Base-by-base conservation (phyloP, 2,113 vertebrate species). In the Anser cygnoides region DNA sequence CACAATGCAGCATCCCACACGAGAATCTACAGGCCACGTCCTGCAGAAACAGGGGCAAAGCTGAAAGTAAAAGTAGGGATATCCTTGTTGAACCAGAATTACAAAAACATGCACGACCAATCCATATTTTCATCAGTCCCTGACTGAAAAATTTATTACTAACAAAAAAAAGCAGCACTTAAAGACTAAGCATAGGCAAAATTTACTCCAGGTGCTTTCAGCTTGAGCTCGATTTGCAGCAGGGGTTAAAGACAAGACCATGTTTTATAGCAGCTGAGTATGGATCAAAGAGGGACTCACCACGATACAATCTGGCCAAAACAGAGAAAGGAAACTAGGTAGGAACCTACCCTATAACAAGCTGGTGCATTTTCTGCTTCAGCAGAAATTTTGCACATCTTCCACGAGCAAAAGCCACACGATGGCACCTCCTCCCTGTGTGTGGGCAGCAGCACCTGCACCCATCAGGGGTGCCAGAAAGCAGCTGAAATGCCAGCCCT, bases 381-480 rank as follows among this genome's bases (percentile, higher is more conserved):
- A 55, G 55, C 17, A 28, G 31, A 20, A 31, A 49, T 39, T 71
- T 75, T 33, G 43, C 5, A 20, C 57, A 61, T 29, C 41, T 91
- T 46, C 70, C 70, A 46, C 14, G 35, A 92, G 12, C 22, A 35
- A 2, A 3, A 91, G 77, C 39, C 49, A 65, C 57, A 17, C 21
- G 61, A 91, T 61, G 70, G 81, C 81, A 91, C 5, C 77, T 93
- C 62, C 35, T 57, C 44, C 43, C 16, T 35, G 11, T 0, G 9
- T 0, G 0, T 0, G 52, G 46, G 28, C 86, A 92, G 57, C 0
- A 0, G 7, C 61, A 59, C 13, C 66, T 59, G 73, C n/a, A 10
- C 58, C 39, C 49, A 39, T 20, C 61, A 61, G 49, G 23, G 33
- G 52, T 57, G 35, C 89, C 33, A 31, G 66, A 87, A 82, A 89